A percentile compares a stretch with the other conserved stretches of the same genome.
Evolutionary conservation across 2,797 vertebrate genomes (phyloP).

Genomic region (Tapera naevia): DNA sequence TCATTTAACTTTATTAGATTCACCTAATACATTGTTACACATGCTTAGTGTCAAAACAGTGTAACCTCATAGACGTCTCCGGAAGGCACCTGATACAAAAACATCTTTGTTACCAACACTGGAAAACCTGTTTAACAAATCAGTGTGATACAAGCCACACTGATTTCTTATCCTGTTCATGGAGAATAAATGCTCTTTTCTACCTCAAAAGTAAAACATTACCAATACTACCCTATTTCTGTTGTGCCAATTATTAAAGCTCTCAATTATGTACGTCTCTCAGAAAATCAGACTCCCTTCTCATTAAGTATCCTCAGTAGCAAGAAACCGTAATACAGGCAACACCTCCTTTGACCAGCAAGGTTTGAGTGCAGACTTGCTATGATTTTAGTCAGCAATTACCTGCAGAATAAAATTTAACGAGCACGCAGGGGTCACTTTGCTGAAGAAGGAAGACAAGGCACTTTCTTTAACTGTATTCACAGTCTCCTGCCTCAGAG

Average conservation of each 20-base stretch:
- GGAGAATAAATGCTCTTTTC: background rate
- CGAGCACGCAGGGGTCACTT: background rate
- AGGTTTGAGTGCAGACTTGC: background rate
- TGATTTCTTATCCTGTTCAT: background rate
- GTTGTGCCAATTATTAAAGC: background rate
- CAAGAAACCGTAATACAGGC: background rate
- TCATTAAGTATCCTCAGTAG: conserved; percentile 11
- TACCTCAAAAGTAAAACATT: background rate
- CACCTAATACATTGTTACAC: background rate
- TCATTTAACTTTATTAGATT: background rate
- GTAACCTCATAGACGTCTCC: background rate
- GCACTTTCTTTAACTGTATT: background rate
- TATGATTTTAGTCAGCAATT: conserved; percentile 33
- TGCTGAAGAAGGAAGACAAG: background rate
- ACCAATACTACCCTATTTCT: background rate
- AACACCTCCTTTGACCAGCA: background rate
- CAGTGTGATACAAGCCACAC: background rate
- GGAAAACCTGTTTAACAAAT: background rate
- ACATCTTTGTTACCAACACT: background rate
- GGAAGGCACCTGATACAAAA: background rate
- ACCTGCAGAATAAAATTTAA: conserved; percentile 35
- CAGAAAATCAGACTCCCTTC: conserved; percentile 10
- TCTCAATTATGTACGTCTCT: background rate
- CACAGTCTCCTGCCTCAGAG: background rate
- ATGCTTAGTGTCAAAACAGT: background rate